Percentiles rank a stretch among this genome's conserved stretches.
phyloP scores from a whole-genome alignment of 2,113 vertebrate species.

The Vulpes vulpes region DNA sequence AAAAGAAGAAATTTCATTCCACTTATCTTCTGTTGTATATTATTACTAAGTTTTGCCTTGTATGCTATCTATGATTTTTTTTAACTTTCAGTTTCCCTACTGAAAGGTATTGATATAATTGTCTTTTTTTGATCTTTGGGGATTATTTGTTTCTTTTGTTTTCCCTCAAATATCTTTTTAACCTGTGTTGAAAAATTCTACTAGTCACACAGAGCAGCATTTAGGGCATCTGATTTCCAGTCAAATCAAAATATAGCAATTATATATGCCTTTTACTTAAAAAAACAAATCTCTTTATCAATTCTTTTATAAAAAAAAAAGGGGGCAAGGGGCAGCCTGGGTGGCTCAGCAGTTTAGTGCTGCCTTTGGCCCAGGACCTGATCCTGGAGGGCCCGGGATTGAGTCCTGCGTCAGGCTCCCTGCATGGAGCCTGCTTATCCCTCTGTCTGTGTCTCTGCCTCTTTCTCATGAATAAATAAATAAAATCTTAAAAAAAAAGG shows the following conservation, averaged over 20 bases:
- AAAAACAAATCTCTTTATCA: slow-evolving; percentile 18
- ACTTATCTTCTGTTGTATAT: background rate
- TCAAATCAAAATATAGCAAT: background rate
- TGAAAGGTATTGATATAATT: background rate
- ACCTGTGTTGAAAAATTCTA: background rate
- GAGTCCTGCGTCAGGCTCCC: too few species aligned
- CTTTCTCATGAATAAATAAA: too few species aligned
- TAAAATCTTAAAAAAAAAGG: background rate
- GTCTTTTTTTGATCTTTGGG: background rate
- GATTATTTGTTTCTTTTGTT: background rate
- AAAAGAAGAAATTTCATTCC: slow-evolving; percentile 2
- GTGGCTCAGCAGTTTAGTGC: too few species aligned
- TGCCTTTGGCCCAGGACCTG: too few species aligned
- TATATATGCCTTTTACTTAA: background rate
- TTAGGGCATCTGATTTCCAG: background rate
- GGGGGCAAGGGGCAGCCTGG: background rate
- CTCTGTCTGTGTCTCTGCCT: too few species aligned
- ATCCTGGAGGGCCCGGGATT: too few species aligned
- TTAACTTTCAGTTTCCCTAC: background rate
- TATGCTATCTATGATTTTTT: background rate
- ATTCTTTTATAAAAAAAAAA: slow-evolving; percentile 24
- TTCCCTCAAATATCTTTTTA: background rate
- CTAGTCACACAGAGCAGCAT: background rate
- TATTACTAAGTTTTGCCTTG: background rate
- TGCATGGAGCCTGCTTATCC: too few species aligned